These are phyloP conservation scores for Syngnathus rostellatus DNA, from an alignment of 2,797 vertebrate genomes.

Conservation along the genomic window DNA sequence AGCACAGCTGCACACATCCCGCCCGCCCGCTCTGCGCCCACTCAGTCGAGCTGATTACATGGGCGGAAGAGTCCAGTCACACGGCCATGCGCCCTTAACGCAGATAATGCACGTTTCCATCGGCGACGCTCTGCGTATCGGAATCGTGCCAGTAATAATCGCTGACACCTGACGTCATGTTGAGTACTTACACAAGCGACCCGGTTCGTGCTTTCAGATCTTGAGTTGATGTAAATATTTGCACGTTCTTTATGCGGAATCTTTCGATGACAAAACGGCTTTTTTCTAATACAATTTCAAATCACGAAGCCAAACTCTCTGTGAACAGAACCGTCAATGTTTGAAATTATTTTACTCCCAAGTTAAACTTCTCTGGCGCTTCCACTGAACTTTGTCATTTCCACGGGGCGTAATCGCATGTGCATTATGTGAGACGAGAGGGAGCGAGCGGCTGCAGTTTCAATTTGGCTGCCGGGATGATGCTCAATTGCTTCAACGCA, in stretches of 20 bases:
- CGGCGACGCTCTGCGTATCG: conserved; percentile 28
- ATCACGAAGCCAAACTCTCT: no score
- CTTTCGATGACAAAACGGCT: no score
- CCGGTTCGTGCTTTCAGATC: background rate
- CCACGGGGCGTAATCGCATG: conserved; percentile 7
- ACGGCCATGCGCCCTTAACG: conserved; percentile 32
- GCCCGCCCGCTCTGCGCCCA: conserved; percentile 55
- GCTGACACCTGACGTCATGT: conserved; percentile 42
- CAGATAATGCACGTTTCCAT: conserved; percentile 34
- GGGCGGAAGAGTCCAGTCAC: conserved; percentile 45
- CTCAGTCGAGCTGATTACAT: conserved; percentile 63
- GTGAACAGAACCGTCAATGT: background rate
- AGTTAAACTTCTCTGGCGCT: background rate
- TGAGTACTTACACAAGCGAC: conserved; percentile 2
- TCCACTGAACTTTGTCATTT: background rate
- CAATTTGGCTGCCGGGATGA: conserved; percentile 35
- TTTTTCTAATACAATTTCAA: no score
- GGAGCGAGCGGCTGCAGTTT: conserved; percentile 9
- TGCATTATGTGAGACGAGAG: conserved; percentile 16
- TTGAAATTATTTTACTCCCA: background rate
- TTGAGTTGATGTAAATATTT: no score
- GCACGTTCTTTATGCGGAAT: no score
- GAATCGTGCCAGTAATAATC: conserved; percentile 43
- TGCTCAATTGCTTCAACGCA: conserved; percentile 43
- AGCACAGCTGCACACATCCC: conserved; percentile 67